These are phyloP conservation scores for Pararge aegeria DNA, from an alignment of 1,140 invertebrate species.

Conservation along the genomic window DNA sequence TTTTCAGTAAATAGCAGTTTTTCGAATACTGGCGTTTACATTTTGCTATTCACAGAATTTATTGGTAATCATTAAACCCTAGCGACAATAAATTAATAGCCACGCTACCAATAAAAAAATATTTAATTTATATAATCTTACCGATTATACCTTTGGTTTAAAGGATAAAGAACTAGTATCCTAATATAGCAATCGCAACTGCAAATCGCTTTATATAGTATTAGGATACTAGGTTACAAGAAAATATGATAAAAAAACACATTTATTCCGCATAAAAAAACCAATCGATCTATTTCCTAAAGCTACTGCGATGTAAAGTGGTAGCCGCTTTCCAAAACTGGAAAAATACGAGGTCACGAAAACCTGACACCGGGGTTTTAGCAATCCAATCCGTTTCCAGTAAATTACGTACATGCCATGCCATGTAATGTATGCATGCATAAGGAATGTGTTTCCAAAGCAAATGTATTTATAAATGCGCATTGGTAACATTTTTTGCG, in stretches of 20 bases:
- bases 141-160: too few relatives aligned
- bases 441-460: slow-evolving; percentile 31
- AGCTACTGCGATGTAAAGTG: background rate
- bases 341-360: slow-evolving; percentile 28
- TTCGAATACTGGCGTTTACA: too few relatives aligned
- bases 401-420: slow-evolving; percentile 24
- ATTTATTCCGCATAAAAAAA: background rate
- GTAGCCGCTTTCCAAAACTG: slow-evolving; percentile 21
- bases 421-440: slow-evolving; percentile 24
- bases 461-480: slow-evolving; percentile 31
- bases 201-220: slow-evolving; percentile 2
- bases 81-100: too few relatives aligned
- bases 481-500: slow-evolving; percentile 34
- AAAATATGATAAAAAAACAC: background rate
- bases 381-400: slow-evolving; percentile 32
- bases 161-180: background rate
- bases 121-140: too few relatives aligned
- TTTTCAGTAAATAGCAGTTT: too few relatives aligned
- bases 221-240: too few relatives aligned
- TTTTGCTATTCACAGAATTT: too few relatives aligned
- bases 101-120: too few relatives aligned
- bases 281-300: background rate
- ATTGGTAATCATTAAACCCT: too few relatives aligned
- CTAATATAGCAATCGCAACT: background rate
- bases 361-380: slow-evolving; percentile 26